A percentile compares a stretch with the other conserved stretches of the same genome.
Evolutionary conservation across 2,113 vertebrate genomes (phyloP).

Genomic region (Geococcyx californianus): DNA sequence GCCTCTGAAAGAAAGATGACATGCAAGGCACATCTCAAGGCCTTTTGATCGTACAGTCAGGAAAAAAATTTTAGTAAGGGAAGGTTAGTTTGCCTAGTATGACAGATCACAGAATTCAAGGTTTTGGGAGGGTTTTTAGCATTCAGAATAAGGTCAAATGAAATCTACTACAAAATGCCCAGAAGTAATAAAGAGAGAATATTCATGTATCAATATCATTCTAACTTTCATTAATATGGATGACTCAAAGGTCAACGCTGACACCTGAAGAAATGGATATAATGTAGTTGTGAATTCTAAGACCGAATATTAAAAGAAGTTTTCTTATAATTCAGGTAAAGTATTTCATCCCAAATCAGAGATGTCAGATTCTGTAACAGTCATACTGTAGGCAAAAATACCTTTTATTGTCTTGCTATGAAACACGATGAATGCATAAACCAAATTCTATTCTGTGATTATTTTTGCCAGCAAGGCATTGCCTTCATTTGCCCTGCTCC

Average conservation of each 20-base stretch:
- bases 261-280: background rate
- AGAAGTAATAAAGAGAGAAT: constrained; percentile 30
- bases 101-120: background rate
- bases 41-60: constrained; percentile 2
- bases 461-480: background rate
- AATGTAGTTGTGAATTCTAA: background rate
- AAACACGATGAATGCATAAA: background rate
- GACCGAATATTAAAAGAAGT: background rate
- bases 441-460: background rate
- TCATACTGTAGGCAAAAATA: background rate
- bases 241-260: background rate
- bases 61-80: background rate
- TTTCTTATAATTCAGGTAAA: background rate
- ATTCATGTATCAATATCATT: constrained; percentile 23
- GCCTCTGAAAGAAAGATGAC: background rate
- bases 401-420: background rate
- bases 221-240: background rate
- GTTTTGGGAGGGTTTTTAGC: background rate
- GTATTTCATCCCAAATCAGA: background rate
- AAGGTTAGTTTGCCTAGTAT: background rate
- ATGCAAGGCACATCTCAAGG: background rate
- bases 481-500: background rate
- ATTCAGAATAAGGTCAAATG: constrained; percentile 6
- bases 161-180: constrained; percentile 37
- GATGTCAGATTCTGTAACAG: background rate